Evolutionary conservation across 1,140 invertebrate species (phyloP), one percentile per base, ranked within the genome.

Genomic region (Panonychus citri): DNA sequence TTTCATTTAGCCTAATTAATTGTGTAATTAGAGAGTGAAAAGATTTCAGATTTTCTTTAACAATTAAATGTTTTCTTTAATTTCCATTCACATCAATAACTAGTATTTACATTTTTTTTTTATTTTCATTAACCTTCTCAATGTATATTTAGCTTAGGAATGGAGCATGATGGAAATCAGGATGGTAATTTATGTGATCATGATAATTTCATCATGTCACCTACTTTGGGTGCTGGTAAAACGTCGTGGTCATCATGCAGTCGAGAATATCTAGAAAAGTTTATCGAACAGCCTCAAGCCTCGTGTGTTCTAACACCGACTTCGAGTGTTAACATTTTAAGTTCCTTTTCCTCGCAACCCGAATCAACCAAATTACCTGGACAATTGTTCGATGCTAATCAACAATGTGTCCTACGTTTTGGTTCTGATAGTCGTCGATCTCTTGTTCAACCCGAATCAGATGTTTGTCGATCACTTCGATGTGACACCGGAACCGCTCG

Each of bases 191-290:
- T 73, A 21, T 79, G 77, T 63, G 75, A 78, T 65, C 73, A 76
- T 5, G 71, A 72, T 7, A 72, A 73, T 61, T 77, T 73, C 63
- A 72, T 79, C 21, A 79, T 79, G 77, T 78, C 76, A 3, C 77
- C 77, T n/a, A 79, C 77, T 19, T 63, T 79, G 54, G 78, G 77
- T 3, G 75, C 75, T 60, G 78, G 78, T 4, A 79, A 79, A 67
- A 78, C 76, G 34, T 77, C 76, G 5, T 79, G 78, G 78, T 79
- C 78, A 3, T 57, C 73, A 24, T 79, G 78, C 57, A 78, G 77
- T 61, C 65, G 71, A 53, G 66, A 71, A 58, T 79, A 78, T 63
- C 64, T 79, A 4, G 70, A 77, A 37, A 72, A 71, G 57, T 79
- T 79, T 65, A 64, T 79, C 30, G 71, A 57, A 5, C 57, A 61